Evolutionary conservation across 2,797 vertebrate species (phyloP).

Genomic region (Bovichtus variegatus): DNA sequence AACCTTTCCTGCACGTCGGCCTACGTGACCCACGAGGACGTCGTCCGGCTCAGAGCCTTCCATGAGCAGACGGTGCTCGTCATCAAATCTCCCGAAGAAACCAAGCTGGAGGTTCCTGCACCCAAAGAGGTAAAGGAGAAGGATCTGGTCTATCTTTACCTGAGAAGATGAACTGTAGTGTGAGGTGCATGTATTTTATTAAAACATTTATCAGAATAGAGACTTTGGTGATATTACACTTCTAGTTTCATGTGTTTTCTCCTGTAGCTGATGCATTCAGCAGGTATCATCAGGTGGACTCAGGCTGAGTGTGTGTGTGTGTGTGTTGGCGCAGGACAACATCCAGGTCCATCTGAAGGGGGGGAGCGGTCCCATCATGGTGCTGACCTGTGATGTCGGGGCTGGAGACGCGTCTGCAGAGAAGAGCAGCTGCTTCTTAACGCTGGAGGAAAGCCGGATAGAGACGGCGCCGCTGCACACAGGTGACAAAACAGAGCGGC

Average conservation of each 20-base stretch:
- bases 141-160: background rate
- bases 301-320: slow-evolving; percentile 13
- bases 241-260: too few species aligned
- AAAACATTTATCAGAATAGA: too few species aligned
- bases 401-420: background rate
- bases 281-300: too few species aligned
- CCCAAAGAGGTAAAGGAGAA: slow-evolving; percentile 86
- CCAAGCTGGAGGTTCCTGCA: slow-evolving; percentile 91
- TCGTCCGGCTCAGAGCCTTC: slow-evolving; percentile 87
- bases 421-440: slow-evolving; percentile 54
- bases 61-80: slow-evolving; percentile 92
- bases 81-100: slow-evolving; percentile 93
- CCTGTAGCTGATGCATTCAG: background rate
- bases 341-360: slow-evolving; percentile 92
- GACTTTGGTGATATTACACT: background rate
- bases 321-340: slow-evolving; percentile 82
- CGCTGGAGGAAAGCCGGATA: slow-evolving; percentile 79
- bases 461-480: slow-evolving; percentile 44
- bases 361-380: slow-evolving; percentile 88
- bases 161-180: too few species aligned
- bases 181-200: too few species aligned
- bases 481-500: too few species aligned
- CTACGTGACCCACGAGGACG: slow-evolving; percentile 92
- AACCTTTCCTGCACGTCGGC: slow-evolving; percentile 83
- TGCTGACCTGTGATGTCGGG: slow-evolving; percentile 86